Conservation (phyloP, 2,797 vertebrate species). For the Neosalanx taihuensis region DNA sequence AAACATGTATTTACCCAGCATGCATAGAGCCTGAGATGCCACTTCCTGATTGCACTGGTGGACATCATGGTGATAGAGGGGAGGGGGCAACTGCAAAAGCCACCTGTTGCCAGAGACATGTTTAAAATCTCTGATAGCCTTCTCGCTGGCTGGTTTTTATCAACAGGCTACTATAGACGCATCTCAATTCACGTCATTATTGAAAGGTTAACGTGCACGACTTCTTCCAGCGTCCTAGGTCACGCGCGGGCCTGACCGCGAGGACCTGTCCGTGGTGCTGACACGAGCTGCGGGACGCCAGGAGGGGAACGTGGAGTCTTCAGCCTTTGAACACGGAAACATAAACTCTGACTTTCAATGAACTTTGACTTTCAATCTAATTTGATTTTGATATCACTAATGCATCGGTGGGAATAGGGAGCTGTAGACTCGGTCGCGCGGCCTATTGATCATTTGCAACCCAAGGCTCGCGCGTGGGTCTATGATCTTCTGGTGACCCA, state of each 20-base stretch:
- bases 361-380: too few species aligned
- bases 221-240: neutral
- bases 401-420: too few species aligned
- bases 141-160: conserved; percentile 14
- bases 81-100: too few species aligned
- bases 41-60: too few species aligned
- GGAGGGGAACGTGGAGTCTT: neutral
- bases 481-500: neutral
- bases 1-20: too few species aligned
- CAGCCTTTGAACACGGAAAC: neutral
- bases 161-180: conserved; percentile 2
- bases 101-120: too few species aligned
- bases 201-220: neutral
- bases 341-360: neutral
- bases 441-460: neutral
- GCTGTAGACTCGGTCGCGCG: too few species aligned
- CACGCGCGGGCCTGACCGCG: neutral
- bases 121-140: too few species aligned
- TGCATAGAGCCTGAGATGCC: too few species aligned
- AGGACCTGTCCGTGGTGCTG: conserved; percentile 13
- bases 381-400: too few species aligned
- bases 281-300: neutral
- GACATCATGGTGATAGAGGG: too few species aligned
- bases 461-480: neutral
- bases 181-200: too few species aligned